Evolutionary conservation across 1,140 invertebrate species (phyloP).

Genomic region (Drosophila athabasca): DNA sequence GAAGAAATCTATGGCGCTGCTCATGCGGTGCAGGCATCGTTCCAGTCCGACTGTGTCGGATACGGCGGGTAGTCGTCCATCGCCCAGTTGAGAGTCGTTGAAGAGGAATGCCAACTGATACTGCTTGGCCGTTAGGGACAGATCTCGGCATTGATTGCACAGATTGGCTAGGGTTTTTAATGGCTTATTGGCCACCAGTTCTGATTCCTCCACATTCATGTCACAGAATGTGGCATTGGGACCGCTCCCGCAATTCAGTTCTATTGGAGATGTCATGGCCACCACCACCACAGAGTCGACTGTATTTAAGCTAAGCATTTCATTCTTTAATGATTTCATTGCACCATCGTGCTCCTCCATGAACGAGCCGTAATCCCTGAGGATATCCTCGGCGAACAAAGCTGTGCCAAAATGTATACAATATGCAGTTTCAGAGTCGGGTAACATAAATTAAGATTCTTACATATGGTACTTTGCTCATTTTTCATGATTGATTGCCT

Average conservation of each 20-base stretch:
- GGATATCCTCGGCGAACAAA: slow-evolving; percentile 74
- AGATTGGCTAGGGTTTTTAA: slow-evolving; percentile 91
- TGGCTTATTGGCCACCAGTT: slow-evolving; percentile 92
- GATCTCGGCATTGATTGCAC: slow-evolving; percentile 89
- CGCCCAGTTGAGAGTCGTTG: slow-evolving; percentile 29
- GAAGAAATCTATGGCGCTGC: slow-evolving; percentile 69
- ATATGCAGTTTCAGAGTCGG: neutral
- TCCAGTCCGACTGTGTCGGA: slow-evolving; percentile 24
- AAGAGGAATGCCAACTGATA: slow-evolving; percentile 50
- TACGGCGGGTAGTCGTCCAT: neutral
- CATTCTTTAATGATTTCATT: slow-evolving; percentile 43
- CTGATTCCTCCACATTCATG: slow-evolving; percentile 88
- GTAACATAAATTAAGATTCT: neutral
- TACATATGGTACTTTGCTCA: slow-evolving; percentile 32
- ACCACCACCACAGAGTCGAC: slow-evolving; percentile 4
- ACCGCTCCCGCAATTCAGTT: slow-evolving; percentile 37
- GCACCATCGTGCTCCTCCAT: slow-evolving; percentile 65
- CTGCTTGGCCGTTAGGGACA: slow-evolving; percentile 88
- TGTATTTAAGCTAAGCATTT: slow-evolving; percentile 7
- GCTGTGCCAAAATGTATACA: slow-evolving; percentile 26
- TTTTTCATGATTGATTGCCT: slow-evolving; percentile 23
- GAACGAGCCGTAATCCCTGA: slow-evolving; percentile 70
- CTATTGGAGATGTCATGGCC: slow-evolving; percentile 47
- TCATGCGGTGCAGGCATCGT: slow-evolving; percentile 57
- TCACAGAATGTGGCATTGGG: slow-evolving; percentile 1